Base-by-base conservation (phyloP, 2,113 vertebrate species). In the Cricetomys ansorgei region DNA sequence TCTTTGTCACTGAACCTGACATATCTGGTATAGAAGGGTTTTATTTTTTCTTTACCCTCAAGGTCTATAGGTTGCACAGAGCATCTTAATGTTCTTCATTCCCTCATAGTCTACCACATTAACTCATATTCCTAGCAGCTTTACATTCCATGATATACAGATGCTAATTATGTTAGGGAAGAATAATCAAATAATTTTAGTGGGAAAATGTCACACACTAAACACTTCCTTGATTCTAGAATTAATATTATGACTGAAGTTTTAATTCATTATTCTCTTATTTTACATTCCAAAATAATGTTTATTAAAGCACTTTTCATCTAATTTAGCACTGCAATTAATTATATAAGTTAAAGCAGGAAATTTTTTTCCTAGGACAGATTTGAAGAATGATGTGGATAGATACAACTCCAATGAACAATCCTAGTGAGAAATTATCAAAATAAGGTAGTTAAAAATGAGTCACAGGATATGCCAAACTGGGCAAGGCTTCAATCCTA, bases 391-490 rank as follows among this genome's bases (percentile, higher is more conserved):
- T 62, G 91, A 9, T 55, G 31, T 53, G 31, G 37, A 45, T 73
- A 93, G 17, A 2, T 94, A n/a, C 97, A 77, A 91, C 40, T 50
- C 11, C 3, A 45, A 31, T 62, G 43, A 98, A 57, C 94, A 65
- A 96, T 92, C 16, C 69, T 1, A 95, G 64, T 23, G 40, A 97
- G 50, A 95, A 92, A 64, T 1, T 40, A 0, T 94, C 95, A 96
- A 97, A 91, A 67, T 95, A 97, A 95, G 69, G 40, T 96, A 95
- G 85, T n/a, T 97, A 95, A 97, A 98, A 45, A 43, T 69, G 34
- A 97, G 79, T 64, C 75, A 34, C 50, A 95, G 91, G 97, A 92
- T 7, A 59, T 40, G 23, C 3, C 79, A 59, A 23, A 27, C 53
- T 40, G 37, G 37, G 9, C 13, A 21, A 81, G 57, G 7, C 79